phyloP scores from a whole-genome alignment of 2,797 vertebrate genomes.

The Apogon hyalosoma region DNA sequence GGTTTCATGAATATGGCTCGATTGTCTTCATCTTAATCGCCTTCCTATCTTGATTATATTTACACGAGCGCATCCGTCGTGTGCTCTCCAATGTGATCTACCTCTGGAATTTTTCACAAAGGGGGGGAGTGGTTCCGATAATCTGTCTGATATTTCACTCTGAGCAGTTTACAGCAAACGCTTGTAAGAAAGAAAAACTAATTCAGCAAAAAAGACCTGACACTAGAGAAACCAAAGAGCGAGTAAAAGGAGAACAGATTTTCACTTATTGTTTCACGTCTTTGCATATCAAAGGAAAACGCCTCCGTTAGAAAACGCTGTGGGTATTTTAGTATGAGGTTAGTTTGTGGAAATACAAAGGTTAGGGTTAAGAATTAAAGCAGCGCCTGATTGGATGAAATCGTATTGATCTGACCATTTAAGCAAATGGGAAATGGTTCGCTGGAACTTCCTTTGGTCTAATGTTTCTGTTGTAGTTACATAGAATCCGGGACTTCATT shows the following conservation, averaged over 20 bases:
- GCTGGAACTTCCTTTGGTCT: slow-evolving; percentile 67
- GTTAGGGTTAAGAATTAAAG: slow-evolving; percentile 27
- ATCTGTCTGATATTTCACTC: slow-evolving; percentile 5
- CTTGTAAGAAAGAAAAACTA: slow-evolving; percentile 1
- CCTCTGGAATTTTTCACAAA: slow-evolving; percentile 28
- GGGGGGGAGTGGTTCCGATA: neutral
- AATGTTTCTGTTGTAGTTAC: slow-evolving; percentile 45
- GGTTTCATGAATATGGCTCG: slow-evolving; percentile 77
- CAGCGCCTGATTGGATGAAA: slow-evolving; percentile 18
- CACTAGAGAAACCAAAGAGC: slow-evolving; percentile 14
- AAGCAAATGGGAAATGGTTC: slow-evolving; percentile 6
- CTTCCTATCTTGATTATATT: slow-evolving; percentile 76
- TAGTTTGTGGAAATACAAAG: slow-evolving; percentile 40
- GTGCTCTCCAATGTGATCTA: slow-evolving; percentile 28
- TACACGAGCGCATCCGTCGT: slow-evolving; percentile 72
- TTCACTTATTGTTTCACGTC: slow-evolving; percentile 49
- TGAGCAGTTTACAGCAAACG: slow-evolving; percentile 2
- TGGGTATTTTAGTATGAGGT: slow-evolving; percentile 58
- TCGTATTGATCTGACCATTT: neutral
- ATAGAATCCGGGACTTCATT: slow-evolving; percentile 22
- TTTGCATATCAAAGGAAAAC: slow-evolving; percentile 81
- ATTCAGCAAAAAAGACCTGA: slow-evolving; percentile 12
- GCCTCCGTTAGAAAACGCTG: slow-evolving; percentile 30
- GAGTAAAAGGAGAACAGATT: slow-evolving; percentile 26
- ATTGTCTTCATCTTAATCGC: slow-evolving; percentile 82